Conservation (phyloP, 2,797 vertebrate species). For the Siniperca obscura region DNA sequence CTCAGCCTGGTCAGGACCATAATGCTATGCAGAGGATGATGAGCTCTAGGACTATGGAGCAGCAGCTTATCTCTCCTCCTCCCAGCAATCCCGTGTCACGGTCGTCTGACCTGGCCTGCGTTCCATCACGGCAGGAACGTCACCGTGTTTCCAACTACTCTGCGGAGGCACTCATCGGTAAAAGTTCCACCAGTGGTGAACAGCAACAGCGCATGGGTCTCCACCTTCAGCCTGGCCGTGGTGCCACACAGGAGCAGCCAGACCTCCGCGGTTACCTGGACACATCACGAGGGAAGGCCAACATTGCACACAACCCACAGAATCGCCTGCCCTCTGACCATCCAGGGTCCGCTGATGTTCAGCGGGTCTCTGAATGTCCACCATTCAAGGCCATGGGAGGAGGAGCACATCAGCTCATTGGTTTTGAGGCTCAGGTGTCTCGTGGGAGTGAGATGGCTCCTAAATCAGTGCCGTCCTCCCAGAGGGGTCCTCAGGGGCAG, state of each 20-base stretch:
- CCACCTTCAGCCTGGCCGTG: slow-evolving; percentile 89
- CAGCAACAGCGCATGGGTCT: slow-evolving; percentile 90
- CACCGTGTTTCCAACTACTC: slow-evolving; percentile 98
- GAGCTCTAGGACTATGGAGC: slow-evolving; percentile 92
- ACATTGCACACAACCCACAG: slow-evolving; percentile 91
- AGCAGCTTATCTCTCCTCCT: slow-evolving; percentile 94
- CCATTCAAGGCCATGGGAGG: slow-evolving; percentile 90
- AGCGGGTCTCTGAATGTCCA: slow-evolving; percentile 92
- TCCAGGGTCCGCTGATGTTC: slow-evolving; percentile 86
- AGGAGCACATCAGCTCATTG: slow-evolving; percentile 86
- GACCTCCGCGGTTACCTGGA: slow-evolving; percentile 96
- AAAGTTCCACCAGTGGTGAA: slow-evolving; percentile 90
- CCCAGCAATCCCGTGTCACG: slow-evolving; percentile 89
- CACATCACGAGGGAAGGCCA: slow-evolving; percentile 91
- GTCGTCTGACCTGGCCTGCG: slow-evolving; percentile 91
- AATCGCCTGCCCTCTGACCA: slow-evolving; percentile 89
- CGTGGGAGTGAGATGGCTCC: slow-evolving; percentile 91
- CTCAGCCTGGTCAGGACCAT: slow-evolving; percentile 89
- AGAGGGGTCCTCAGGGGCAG: slow-evolving; percentile 89
- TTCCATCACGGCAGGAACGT: slow-evolving; percentile 94
- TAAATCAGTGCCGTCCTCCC: slow-evolving; percentile 87
- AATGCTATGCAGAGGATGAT: slow-evolving; percentile 95
- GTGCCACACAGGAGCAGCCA: slow-evolving; percentile 88
- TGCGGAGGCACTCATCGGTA: slow-evolving; percentile 97
- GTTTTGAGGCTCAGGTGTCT: slow-evolving; percentile 93